A percentile compares a stretch with the other conserved stretches of the same genome.
Evolutionary conservation across 2,888 invertebrate genomes (phyloP).

Genomic region (Heliconius erato): DNA sequence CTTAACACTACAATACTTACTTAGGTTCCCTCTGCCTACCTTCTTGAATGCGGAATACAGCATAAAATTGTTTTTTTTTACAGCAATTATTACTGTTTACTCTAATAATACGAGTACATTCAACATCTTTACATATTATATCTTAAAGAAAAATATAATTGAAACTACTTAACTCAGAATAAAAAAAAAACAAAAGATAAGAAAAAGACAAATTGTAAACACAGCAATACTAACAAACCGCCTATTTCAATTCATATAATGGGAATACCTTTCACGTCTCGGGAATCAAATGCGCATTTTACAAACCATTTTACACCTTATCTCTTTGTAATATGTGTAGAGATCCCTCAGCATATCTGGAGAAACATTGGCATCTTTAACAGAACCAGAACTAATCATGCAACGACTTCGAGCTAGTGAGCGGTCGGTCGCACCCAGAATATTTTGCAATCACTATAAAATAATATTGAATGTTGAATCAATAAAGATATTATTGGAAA

Average conservation of each 20-base stretch:
- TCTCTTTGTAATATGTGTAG: slow-evolving; percentile 26
- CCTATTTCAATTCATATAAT: slow-evolving; percentile 60
- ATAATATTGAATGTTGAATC: slow-evolving; percentile 2
- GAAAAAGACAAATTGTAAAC: slow-evolving; percentile 33
- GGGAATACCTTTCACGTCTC: slow-evolving; percentile 59
- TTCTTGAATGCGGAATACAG: no score
- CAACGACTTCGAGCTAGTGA: slow-evolving; percentile 47
- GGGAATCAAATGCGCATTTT: slow-evolving; percentile 43
- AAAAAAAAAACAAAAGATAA: slow-evolving; percentile 16
- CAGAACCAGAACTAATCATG: slow-evolving; percentile 67
- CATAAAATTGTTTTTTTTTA: no score
- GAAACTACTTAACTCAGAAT: background rate
- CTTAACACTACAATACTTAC: no score
- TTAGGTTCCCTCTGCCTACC: no score
- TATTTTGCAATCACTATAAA: slow-evolving; percentile 49
- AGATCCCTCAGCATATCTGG: slow-evolving; percentile 39
- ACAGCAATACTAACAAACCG: slow-evolving; percentile 56
- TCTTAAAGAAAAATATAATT: background rate
- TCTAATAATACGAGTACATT: background rate
- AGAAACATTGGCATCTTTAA: slow-evolving; percentile 56
- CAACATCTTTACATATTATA: background rate
- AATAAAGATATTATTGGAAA: slow-evolving; percentile 5
- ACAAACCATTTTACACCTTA: slow-evolving; percentile 41
- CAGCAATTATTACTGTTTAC: background rate
- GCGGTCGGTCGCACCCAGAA: slow-evolving; percentile 55